A percentile compares a stretch with the other conserved stretches of the same genome.
Conservation (phyloP, 1,140 invertebrate species). For the Cyphomyrmex costatus region DNA sequence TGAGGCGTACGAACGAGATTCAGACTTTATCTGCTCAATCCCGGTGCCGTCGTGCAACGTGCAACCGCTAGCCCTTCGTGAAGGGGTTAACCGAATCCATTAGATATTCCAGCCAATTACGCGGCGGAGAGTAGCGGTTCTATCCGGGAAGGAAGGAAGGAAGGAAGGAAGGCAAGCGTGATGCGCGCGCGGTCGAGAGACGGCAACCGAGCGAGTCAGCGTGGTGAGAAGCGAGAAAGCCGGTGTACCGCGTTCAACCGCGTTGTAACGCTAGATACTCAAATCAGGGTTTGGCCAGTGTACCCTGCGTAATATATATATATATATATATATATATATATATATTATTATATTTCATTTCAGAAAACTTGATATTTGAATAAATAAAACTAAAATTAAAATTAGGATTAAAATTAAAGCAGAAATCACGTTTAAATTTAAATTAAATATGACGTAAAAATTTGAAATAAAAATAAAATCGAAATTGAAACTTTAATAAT, state of each 20-base stretch:
- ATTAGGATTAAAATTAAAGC: neutral
- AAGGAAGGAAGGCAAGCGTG: conserved; percentile 29
- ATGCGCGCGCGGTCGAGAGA: conserved; percentile 28
- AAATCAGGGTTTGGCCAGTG: neutral
- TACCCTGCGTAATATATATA: neutral
- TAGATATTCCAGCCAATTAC: conserved; percentile 66
- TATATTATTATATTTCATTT: neutral
- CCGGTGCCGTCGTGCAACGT: conserved; percentile 4
- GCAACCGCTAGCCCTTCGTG: conserved; percentile 31
- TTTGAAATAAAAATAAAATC: neutral
- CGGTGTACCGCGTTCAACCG: conserved; percentile 5
- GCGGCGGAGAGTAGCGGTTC: conserved; percentile 49
- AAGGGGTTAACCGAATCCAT: conserved; percentile 66
- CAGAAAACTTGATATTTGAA: neutral
- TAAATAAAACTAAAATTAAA: neutral
- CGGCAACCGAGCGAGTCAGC: conserved; percentile 9
- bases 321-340: too few relatives aligned
- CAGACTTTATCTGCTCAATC: conserved; percentile 55
- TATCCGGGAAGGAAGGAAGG: conserved; percentile 48
- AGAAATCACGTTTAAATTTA: neutral
- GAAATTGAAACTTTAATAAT: neutral
- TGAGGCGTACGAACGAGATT: conserved; percentile 26
- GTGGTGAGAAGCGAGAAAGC: conserved; percentile 22
- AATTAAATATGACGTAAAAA: neutral
- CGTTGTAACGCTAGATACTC: conserved; percentile 37